A percentile compares a stretch with the other conserved stretches of the same genome.
Conservation (phyloP, 2,113 vertebrate species). For the Myocastor coypus region DNA sequence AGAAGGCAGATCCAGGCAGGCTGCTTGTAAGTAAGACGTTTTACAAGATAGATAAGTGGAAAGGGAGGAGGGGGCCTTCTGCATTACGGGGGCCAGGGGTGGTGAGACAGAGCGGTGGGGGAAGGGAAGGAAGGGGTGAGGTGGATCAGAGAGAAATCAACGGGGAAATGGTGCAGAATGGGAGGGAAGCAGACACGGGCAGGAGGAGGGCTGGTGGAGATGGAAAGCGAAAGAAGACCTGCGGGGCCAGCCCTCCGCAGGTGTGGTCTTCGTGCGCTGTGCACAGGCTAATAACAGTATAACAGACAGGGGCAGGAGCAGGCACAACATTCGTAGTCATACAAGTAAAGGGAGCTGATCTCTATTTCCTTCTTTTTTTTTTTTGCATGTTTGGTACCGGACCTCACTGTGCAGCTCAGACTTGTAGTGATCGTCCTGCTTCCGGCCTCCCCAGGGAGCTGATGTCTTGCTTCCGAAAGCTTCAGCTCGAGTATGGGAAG, state of each 20-base stretch:
- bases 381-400: too few relatives aligned
- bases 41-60: not conserved
- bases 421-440: too few relatives aligned
- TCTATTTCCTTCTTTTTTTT: not conserved
- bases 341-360: not conserved
- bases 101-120: too few relatives aligned
- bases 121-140: too few relatives aligned
- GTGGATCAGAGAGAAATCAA: not conserved
- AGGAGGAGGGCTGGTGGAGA: not conserved
- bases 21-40: not conserved
- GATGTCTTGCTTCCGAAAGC: not conserved
- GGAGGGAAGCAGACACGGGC: not conserved
- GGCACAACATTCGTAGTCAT: not conserved
- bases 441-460: not conserved
- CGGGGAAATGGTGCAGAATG: not conserved
- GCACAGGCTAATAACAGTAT: not conserved
- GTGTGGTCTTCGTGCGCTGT: not conserved
- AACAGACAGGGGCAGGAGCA: not conserved
- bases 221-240: not conserved
- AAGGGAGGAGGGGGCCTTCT: not conserved
- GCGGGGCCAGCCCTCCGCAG: too few relatives aligned
- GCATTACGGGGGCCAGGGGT: not conserved
- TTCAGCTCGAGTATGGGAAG: not conserved
- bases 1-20: not conserved
- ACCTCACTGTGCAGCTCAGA: too few relatives aligned